Evolutionary conservation across 2,888 invertebrate species (phyloP).

Genomic region (Drosophila rellima): DNA sequence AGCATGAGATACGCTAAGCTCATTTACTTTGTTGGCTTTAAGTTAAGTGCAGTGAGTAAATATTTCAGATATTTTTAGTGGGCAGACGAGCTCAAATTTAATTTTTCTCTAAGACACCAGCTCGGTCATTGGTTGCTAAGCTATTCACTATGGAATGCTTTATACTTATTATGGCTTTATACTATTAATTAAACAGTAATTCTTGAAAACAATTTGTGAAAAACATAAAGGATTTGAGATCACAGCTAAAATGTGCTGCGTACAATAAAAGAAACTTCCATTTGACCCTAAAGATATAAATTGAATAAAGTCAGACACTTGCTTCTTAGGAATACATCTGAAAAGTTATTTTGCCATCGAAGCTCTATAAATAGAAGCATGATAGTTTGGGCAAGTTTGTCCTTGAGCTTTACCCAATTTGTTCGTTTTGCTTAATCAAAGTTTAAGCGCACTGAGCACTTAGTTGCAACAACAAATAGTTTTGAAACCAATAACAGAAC

Average conservation of each 20-base stretch:
- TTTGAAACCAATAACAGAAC: slow-evolving; percentile 51
- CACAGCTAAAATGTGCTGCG: neutral
- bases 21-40: slow-evolving; percentile 35
- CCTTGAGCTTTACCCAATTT: slow-evolving; percentile 13
- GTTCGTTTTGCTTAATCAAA: slow-evolving; percentile 31
- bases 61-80: slow-evolving; percentile 17
- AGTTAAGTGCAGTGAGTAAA: slow-evolving; percentile 31
- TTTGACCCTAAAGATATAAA: neutral
- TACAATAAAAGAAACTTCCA: neutral
- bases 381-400: slow-evolving; percentile 4
- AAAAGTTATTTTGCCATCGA: neutral
- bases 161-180: neutral
- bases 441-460: slow-evolving; percentile 35
- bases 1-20: slow-evolving; percentile 32
- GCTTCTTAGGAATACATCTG: neutral
- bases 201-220: neutral
- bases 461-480: slow-evolving; percentile 46
- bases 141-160: neutral
- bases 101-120: neutral
- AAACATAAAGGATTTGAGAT: neutral
- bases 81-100: slow-evolving; percentile 5
- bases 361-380: neutral
- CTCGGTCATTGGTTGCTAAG: neutral
- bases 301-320: neutral
- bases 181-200: slow-evolving; percentile 4